Evolutionary conservation across 2,113 vertebrate genomes (phyloP).

Genomic region (Vulpes vulpes): DNA sequence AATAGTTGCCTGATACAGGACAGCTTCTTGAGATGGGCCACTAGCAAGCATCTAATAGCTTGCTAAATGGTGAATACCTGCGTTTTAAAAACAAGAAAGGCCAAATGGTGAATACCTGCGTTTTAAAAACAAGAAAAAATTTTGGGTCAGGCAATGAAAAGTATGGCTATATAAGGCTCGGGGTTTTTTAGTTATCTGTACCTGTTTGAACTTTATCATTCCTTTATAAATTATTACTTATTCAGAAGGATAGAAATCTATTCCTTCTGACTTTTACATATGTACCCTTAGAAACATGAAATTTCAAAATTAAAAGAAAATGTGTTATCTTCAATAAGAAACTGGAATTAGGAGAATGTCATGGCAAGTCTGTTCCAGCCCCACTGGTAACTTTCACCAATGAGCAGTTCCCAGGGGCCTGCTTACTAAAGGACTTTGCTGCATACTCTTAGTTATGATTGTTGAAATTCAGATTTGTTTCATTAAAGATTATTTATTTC

Average conservation of each 20-base stretch:
- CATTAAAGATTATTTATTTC: conserved; percentile 73
- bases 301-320: conserved; percentile 30
- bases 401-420: conserved; percentile 7
- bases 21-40: neutral
- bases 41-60: neutral
- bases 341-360: neutral
- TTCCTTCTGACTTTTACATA: neutral
- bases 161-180: neutral
- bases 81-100: neutral
- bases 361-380: neutral
- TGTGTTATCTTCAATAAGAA: conserved; percentile 26
- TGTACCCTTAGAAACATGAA: conserved; percentile 34
- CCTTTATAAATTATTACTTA: conserved; percentile 4
- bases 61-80: neutral
- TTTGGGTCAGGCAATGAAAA: neutral
- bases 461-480: conserved; percentile 55
- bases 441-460: neutral
- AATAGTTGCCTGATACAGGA: neutral
- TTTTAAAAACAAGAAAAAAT: neutral
- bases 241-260: neutral
- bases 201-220: neutral
- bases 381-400: neutral
- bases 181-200: neutral
- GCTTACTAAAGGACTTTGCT: neutral
- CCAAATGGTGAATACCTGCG: neutral